Conservation (phyloP, 2,113 vertebrate genomes). For the Bostrychus sinensis region DNA sequence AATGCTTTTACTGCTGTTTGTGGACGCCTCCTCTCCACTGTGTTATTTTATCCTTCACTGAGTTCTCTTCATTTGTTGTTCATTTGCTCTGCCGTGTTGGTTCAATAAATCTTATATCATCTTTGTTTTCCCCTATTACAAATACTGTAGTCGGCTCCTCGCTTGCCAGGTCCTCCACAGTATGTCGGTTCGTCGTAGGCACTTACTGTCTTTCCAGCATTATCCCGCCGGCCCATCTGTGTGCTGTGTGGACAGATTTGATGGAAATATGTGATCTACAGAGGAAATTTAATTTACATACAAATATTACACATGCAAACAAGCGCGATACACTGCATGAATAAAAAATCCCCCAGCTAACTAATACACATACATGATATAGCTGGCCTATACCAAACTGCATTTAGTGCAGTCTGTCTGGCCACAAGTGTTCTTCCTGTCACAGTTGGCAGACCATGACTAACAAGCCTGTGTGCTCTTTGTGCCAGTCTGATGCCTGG, state of each 20-base stretch:
- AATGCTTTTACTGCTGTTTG: conserved; percentile 71
- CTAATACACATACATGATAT: conserved; percentile 13
- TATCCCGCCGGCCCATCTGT: conserved; percentile 58
- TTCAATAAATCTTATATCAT: conserved; percentile 77
- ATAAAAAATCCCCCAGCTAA: conserved; percentile 6
- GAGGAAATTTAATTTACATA: conserved; percentile 49
- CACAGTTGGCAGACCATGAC: conserved; percentile 45
- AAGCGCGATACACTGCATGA: conserved; percentile 9
- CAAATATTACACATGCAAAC: conserved; percentile 29
- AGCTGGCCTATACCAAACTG: conserved; percentile 46
- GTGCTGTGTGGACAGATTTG: conserved; percentile 54
- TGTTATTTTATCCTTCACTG: conserved; percentile 76
- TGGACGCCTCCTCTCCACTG: conserved; percentile 70
- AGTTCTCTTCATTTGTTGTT: conserved; percentile 73
- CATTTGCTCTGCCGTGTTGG: conserved; percentile 71
- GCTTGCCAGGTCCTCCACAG: conserved; percentile 62
- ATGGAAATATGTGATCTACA: conserved; percentile 49
- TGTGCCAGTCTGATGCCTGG: too few relatives aligned
- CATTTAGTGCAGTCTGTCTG: conserved; percentile 61
- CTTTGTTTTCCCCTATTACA: conserved; percentile 60
- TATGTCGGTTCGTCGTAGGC: conserved; percentile 45
- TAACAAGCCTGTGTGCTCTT: too few relatives aligned
- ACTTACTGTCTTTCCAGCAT: conserved; percentile 62
- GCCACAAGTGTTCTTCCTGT: conserved; percentile 71
- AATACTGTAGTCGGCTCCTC: conserved; percentile 44